Evolutionary conservation across 2,888 invertebrate genomes (phyloP), one percentile per base, ranked within the genome.

Genomic region (Calliphora vomitoria): DNA sequence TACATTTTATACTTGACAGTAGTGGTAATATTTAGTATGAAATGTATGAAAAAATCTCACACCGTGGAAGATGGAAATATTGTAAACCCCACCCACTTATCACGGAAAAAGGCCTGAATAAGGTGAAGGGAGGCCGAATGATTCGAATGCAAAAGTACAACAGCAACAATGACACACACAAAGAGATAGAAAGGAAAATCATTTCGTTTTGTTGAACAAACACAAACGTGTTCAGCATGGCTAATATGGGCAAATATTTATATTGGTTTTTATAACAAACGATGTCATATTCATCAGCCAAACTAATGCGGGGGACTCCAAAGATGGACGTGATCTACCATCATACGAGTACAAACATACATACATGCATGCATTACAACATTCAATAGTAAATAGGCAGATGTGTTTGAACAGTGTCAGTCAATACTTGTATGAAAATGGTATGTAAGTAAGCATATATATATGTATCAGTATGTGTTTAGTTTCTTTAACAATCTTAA

Each of bases 231-330:
- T 83, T 87, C 79, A 75, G 86, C 80, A 87, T 87, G 80, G 83
- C 76, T 87, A 87, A 87, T 87, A 87, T 83, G 86, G 80, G 83
- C 75, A 87, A 87, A 87, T 87, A 87, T 87, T 87, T 83, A 86
- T 87, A 87, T 87, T 87, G 86, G 86, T 83, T 87, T 83, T 83
- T 64, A 75, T 87, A 87, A 80, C 86, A 87, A 87, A 87, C 83
- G 86, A 87, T 86, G 86, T 87, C 86, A 87, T 87, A 87, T 87
- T 83, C 86, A 87, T 87, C 83, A 87, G 86, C 68, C 83, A 83
- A 74, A 78, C 72, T 82, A 82, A 86, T 86, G 62, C 69, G 60
- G 74, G 74, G 18, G 53, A 80, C 75, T 80, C 47, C 64, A 62
- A 80, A 80, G 58, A 62, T 87, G 86, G 71, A 87, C 86, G 86